Conservation (phyloP, 2,888 invertebrate genomes). For the Leucania comma region DNA sequence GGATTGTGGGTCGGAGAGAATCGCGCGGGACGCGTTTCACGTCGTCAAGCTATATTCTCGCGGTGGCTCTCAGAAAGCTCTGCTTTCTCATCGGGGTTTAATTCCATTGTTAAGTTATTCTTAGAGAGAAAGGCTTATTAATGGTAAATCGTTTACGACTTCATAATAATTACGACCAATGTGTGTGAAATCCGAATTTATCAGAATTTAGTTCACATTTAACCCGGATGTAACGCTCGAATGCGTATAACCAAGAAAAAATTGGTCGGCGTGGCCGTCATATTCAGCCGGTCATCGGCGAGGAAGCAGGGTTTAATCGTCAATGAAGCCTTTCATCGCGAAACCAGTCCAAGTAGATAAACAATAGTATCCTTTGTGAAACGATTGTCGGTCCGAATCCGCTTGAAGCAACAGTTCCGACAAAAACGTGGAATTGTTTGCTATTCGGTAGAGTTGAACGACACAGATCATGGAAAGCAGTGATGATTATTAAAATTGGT, state of each 20-base stretch:
- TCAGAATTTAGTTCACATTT: slow-evolving; percentile 40
- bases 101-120: slow-evolving; percentile 77
- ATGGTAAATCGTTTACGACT: slow-evolving; percentile 54
- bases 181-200: slow-evolving; percentile 45
- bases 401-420: slow-evolving; percentile 47
- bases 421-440: slow-evolving; percentile 44
- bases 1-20: slow-evolving; percentile 82
- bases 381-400: slow-evolving; percentile 50
- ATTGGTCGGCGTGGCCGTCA: slow-evolving; percentile 71
- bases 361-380: slow-evolving; percentile 81
- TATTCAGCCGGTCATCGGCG: slow-evolving; percentile 68
- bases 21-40: slow-evolving; percentile 75
- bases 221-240: slow-evolving; percentile 66
- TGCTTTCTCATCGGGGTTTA: slow-evolving; percentile 78
- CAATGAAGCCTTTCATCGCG: slow-evolving; percentile 78
- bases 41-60: slow-evolving; percentile 69
- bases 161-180: slow-evolving; percentile 50
- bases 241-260: slow-evolving; percentile 72
- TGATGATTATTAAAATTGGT: slow-evolving; percentile 38
- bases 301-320: slow-evolving; percentile 75
- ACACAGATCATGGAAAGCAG: slow-evolving; percentile 43
- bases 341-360: slow-evolving; percentile 76
- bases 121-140: slow-evolving; percentile 71
- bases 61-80: slow-evolving; percentile 72
- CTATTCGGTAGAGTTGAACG: slow-evolving; percentile 49